phyloP scores from a whole-genome alignment of 2,888 invertebrate species.

The Steromphala cineraria region DNA sequence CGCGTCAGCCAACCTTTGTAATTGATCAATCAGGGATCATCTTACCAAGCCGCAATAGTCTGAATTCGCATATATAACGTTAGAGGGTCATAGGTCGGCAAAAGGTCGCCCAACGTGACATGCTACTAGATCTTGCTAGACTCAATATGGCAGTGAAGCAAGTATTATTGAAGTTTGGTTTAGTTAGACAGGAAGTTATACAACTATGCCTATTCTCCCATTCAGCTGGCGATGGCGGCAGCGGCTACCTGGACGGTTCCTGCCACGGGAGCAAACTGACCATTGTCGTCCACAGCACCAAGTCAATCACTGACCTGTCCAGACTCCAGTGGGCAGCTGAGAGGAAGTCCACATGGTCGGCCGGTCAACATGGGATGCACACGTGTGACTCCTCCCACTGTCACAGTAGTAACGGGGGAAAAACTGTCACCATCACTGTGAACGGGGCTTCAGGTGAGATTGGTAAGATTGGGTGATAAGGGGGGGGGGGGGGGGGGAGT shows the following conservation, averaged over 20 bases:
- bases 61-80: too few relatives aligned
- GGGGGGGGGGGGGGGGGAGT: too few relatives aligned
- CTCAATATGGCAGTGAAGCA: too few relatives aligned
- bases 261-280: slow-evolving; percentile 47
- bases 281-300: slow-evolving; percentile 54
- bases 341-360: slow-evolving; percentile 34
- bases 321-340: slow-evolving; percentile 51
- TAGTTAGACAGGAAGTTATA: too few relatives aligned
- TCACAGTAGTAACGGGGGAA: slow-evolving; percentile 44
- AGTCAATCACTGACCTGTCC: slow-evolving; percentile 43
- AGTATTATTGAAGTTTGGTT: too few relatives aligned
- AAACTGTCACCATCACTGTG: slow-evolving; percentile 45
- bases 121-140: too few relatives aligned
- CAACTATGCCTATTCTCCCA: background rate
- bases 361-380: slow-evolving; percentile 43
- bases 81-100: too few relatives aligned
- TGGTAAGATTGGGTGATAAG: background rate
- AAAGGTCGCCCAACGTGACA: too few relatives aligned
- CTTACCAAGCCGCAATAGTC: too few relatives aligned
- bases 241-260: slow-evolving; percentile 50
- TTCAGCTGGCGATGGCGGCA: slow-evolving; percentile 55
- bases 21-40: too few relatives aligned
- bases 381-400: slow-evolving; percentile 48
- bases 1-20: too few relatives aligned
- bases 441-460: slow-evolving; percentile 50